Conservation (phyloP, 2,113 vertebrate genomes). For the Crotalus horridus region DNA sequence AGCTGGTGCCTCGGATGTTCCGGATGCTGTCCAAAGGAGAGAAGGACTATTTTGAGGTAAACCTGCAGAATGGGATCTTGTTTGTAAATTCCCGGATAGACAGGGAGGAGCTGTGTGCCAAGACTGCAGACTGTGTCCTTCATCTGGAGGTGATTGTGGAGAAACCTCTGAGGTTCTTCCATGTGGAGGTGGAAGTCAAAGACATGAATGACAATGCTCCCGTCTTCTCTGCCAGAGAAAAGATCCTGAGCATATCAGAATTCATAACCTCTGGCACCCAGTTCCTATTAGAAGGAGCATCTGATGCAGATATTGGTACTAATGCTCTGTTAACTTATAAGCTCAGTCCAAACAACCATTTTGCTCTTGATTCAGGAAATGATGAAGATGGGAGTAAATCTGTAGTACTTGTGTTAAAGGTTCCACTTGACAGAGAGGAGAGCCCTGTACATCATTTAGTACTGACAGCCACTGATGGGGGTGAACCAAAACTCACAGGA, state of each 20-base stretch:
- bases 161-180: conserved; percentile 66
- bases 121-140: no score
- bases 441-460: no score
- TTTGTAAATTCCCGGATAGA: no score
- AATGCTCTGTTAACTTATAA: conserved; percentile 72
- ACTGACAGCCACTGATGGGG: no score
- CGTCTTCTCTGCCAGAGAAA: conserved; percentile 54
- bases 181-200: conserved; percentile 72
- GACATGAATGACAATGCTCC: conserved; percentile 82
- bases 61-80: no score
- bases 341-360: conserved; percentile 70
- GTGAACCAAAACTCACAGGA: no score
- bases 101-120: no score
- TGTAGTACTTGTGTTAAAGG: conserved; percentile 47
- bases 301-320: conserved; percentile 68
- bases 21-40: no score
- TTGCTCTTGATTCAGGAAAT: conserved; percentile 63
- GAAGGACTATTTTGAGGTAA: no score
- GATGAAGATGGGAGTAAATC: conserved; percentile 60
- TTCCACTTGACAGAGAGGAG: no score
- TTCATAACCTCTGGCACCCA: conserved; percentile 56
- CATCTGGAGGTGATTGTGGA: no score
- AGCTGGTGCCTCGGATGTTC: no score
- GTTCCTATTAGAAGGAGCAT: conserved; percentile 66
- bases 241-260: conserved; percentile 64